Base-by-base conservation (phyloP, 2,888 invertebrate genomes). In the Steinernema scapterisci region DNA sequence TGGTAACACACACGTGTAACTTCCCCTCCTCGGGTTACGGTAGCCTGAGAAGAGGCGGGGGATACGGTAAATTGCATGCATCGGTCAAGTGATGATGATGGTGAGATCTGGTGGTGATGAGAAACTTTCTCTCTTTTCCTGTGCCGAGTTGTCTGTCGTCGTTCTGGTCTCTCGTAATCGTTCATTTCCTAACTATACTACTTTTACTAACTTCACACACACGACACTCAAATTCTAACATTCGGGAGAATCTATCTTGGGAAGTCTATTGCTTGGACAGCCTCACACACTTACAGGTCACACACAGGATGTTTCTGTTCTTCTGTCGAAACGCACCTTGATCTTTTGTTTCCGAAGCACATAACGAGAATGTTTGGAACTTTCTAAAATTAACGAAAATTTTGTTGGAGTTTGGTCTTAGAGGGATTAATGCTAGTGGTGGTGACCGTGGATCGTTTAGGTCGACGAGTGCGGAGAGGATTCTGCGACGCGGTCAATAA, bases 401-500 rank as follows among this genome's bases (percentile, higher is more conserved):
- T 38, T n/a, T n/a, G n/a, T n/a, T n/a, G n/a, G n/a, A n/a, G n/a
- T n/a, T n/a, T n/a, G n/a, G n/a, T n/a, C n/a, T n/a, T n/a, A n/a
- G n/a, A n/a, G n/a, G n/a, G n/a, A n/a, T n/a, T n/a, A n/a, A n/a
- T n/a, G n/a, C n/a, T 48, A 5, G 48, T 19, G 16, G 16, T 48
- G 3, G 48, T 48, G 19, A 48, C 19, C 3, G 7, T 16, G 2
- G 48, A 7, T 48, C 9, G 5, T 72, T 43, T 51, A 51, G 72
- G 51, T 1, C 27, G 46, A 11, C 48, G 63, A 9, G 63, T 63
- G 43, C 38, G 70, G 71, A 74, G 77, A 78, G 80, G 82, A 76
- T 80, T 80, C 56, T 79, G 77, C 27, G 74, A 82, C n/a, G 74
- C 80, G 0, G 31, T 81, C n/a, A 76, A 75, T 72, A 83, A 82